Evolutionary conservation across 1,140 invertebrate species (phyloP), one percentile per base, ranked within the genome.

Genomic region (Centruroides sculpturatus): DNA sequence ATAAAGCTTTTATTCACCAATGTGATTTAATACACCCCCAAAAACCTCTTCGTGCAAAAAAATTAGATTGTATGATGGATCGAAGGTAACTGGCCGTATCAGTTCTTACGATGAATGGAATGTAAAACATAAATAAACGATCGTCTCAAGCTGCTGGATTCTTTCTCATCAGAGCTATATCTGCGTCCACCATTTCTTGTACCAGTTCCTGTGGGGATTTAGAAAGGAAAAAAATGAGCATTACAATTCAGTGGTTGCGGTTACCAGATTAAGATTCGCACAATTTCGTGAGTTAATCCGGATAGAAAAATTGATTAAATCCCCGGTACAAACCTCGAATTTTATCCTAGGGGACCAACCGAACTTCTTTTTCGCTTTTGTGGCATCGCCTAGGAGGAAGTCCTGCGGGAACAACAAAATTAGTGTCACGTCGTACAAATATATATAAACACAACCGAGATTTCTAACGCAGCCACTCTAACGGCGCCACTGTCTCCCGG

Each of bases 131-230:
- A 36, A 55, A 35, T 35, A 9, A 36, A 35, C 5, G 4, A 35
- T 7, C 12, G 13, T 55, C 34, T 78, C 78, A 92, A 62, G 90
- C 89, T 59, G 78, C 77, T n/a, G 94, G 92, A 79, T 97, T 89
- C 61, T 80, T 83, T 70, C 82, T 89, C 94, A 98, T 98, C 34
- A 98, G 75, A 62, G 83, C 80, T 8, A 98, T 79, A 77, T 99
- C 95, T 10, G 86, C 81, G n/a, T 86, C 82, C 76, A 99, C 85
- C 95, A 99, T 99, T 72, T 98, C 94, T 69, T 85, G 83, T 0
- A 98, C 93, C 35, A 99, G 78, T 68, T 84, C 78, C 82, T 87
- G 66, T 61, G 79, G 71, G 23, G 23, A 23, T 23, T 23, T 23
- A 23, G 23, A 23, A 23, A 23, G 23, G 23, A 23, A 23, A 23